Base-by-base conservation (phyloP, 2,888 invertebrate species). In the Agonopterix heracliana region DNA sequence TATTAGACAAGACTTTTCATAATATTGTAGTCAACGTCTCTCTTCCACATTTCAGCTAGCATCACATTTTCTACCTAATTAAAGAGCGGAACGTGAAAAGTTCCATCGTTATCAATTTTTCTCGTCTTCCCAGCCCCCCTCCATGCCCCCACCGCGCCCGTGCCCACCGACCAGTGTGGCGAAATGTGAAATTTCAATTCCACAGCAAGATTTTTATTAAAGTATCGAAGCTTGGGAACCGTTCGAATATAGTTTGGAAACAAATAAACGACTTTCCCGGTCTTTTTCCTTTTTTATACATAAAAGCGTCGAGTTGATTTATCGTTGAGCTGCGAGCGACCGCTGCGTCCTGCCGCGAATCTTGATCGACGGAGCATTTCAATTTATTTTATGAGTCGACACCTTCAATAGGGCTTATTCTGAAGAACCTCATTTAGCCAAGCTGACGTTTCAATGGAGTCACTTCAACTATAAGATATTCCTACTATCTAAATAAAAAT, bases 301-400 rank as follows among this genome's bases (percentile, higher is more conserved):
- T 78, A 78, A 82, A 81, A 82, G 78, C 78, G 81, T 69, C 66
- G 79, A 81, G 75, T 81, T 86, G 86, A 86, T 85, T 86, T 86
- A 86, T 85, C 68, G 78, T 70, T 50, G 68, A 66, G 73, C 71
- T 60, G 68, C 63, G 66, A 68, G 72, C 74, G 74, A 68, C 77
- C 73, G 71, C 71, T 66, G 65, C 67, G 76, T 72, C 72, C 75
- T 74, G 71, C 73, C 73, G 71, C 74, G 74, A 74, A 73, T 81
- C 79, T 80, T 81, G 81, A 86, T 85, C 79, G 82, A 78, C 81
- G 75, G 68, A 76, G 74, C 77, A 81, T 83, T 85, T 81, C 81
- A 83, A 84, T 85, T 83, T 81, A 81, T 81, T 84, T 82, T 81
- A 82, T 78, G 77, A 80, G 78, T 76, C 77, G 71, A 80, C 81